Base-by-base conservation (phyloP, 2,888 invertebrate species). In the Cyrtodaria siliqua region DNA sequence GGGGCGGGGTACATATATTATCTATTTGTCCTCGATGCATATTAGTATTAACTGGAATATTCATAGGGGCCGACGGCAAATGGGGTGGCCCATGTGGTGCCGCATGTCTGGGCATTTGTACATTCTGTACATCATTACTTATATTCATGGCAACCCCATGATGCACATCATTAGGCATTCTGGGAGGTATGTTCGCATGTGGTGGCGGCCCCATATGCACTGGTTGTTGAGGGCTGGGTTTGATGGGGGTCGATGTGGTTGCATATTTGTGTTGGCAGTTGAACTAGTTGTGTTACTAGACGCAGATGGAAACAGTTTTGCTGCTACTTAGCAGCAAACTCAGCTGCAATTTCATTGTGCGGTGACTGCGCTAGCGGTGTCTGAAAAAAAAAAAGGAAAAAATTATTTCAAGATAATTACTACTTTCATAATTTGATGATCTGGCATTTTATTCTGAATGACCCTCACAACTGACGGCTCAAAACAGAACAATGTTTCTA, bases 321-420 rank as follows among this genome's bases (percentile, higher is more conserved):
- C 33, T 23, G n/a, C 40, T 6, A 77, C 62, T 24, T 61, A 29
- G 76, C 76, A 27, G 89, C 88, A 8, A 89, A 88, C 61, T 86
- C 85, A 6, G 87, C 87, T 12, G 88, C 88, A 44, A 89, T 87
- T 42, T 84, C 83, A 74, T 74, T 77, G 38, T 63, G 67, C 47
- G 61, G 56, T n/a, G 77, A 56, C 44, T 72, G 62, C 2, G 18
- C 69, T 27, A 26, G 12, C 6, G 33, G 6, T 8, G 33, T 33
- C 33, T 33, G 33, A 33, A 33, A 33, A n/a, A n/a, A n/a, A n/a
- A n/a, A n/a, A n/a, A n/a, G n/a, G n/a, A n/a, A n/a, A n/a, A n/a
- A n/a, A n/a, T n/a, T n/a, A n/a, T n/a, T n/a, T n/a, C n/a, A n/a
- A n/a, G n/a, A n/a, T n/a, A n/a, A n/a, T n/a, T n/a, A n/a, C n/a